Percentiles rank a stretch among this genome's conserved stretches.
Conservation (phyloP, 1,140 invertebrate species). For the Berghia stephanieae region DNA sequence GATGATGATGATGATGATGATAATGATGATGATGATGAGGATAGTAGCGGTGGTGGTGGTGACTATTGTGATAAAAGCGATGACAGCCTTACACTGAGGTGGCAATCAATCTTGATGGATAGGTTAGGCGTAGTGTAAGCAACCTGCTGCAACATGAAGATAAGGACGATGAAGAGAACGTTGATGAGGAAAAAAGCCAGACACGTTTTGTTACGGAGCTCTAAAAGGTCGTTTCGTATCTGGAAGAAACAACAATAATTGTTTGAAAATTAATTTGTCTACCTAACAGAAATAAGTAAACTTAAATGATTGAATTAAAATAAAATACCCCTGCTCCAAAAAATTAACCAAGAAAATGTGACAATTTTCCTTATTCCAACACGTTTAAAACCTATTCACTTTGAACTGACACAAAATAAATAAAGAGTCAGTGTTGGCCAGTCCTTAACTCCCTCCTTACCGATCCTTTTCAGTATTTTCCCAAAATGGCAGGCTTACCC, state of each 20-base stretch:
- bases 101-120: conserved; percentile 27
- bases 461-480: too few relatives aligned
- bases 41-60: not conserved
- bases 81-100: not conserved
- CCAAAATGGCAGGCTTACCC: too few relatives aligned
- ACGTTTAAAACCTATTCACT: too few relatives aligned
- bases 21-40: conserved; percentile 8
- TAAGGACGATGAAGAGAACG: conserved; percentile 59
- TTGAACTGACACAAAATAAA: too few relatives aligned
- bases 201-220: conserved; percentile 86
- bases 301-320: not conserved
- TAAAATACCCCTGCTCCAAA: too few relatives aligned
- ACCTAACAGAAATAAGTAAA: not conserved
- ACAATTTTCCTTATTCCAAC: too few relatives aligned
- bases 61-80: not conserved
- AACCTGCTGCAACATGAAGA: conserved; percentile 42
- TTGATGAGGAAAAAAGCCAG: conserved; percentile 62
- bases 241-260: not conserved
- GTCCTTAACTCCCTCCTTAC: too few relatives aligned
- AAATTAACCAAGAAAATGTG: too few relatives aligned
- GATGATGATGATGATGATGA: not conserved
- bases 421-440: too few relatives aligned
- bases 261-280: not conserved
- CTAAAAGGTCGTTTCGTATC: conserved; percentile 82
- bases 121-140: conserved; percentile 37